Evolutionary conservation across 2,888 invertebrate species (phyloP).

Genomic region (Cosmia trapezina): DNA sequence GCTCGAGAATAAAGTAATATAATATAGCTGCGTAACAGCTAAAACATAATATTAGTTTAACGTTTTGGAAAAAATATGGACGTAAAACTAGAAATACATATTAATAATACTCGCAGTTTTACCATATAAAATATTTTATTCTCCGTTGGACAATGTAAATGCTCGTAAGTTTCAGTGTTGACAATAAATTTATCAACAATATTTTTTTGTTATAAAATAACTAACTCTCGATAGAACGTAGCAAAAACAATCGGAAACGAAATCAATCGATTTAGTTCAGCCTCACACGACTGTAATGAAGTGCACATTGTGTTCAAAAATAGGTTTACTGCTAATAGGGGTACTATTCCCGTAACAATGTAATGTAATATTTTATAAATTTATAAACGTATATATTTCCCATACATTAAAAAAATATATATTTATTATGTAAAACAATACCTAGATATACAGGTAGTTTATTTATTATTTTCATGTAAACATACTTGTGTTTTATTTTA

Average conservation of each 20-base stretch:
- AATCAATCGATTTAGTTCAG: slow-evolving; percentile 62
- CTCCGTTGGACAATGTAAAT: slow-evolving; percentile 11
- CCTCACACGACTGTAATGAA: slow-evolving; percentile 51
- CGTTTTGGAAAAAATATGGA: slow-evolving; percentile 27
- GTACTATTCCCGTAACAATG: slow-evolving; percentile 13
- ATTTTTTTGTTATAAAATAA: slow-evolving; percentile 24
- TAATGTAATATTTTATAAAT: slow-evolving; percentile 1
- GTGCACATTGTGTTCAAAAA: slow-evolving; percentile 56
- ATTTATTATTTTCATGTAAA: slow-evolving; percentile 18
- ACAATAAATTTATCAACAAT: slow-evolving; percentile 35
- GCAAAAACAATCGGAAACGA: slow-evolving; percentile 63
- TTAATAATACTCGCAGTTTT: slow-evolving; percentile 17
- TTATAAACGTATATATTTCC: neutral
- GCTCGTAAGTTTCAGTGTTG: slow-evolving; percentile 49
- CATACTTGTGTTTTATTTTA: slow-evolving; percentile 18
- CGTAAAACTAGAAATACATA: slow-evolving; percentile 32
- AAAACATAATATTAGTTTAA: slow-evolving; percentile 10
- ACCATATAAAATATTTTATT: slow-evolving; percentile 31
- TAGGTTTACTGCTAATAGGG: slow-evolving; percentile 32
- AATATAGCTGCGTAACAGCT: neutral
- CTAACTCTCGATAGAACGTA: slow-evolving; percentile 46
- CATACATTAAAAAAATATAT: neutral
- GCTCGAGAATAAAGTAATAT: slow-evolving; percentile 16
- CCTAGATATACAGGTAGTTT: neutral
- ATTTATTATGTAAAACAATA: neutral